Base-by-base conservation (phyloP, 2,888 invertebrate species). In the Acronicta alni region DNA sequence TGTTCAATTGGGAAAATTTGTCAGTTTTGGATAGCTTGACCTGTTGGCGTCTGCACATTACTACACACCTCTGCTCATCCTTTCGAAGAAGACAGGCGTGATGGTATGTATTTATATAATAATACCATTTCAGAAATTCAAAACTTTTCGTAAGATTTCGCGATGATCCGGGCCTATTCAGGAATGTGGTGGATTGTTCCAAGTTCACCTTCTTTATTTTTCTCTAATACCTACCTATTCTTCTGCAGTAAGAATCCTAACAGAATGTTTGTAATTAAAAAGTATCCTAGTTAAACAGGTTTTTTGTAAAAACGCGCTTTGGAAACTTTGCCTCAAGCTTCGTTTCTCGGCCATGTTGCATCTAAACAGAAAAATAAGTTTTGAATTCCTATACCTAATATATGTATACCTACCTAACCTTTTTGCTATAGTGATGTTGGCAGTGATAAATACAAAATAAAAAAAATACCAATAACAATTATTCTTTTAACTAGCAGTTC, bases 241-340 rank as follows among this genome's bases (percentile, higher is more conserved):
- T 10, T 4, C 2, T 15, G 9, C 0, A 32, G 37, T n/a, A 56
- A 54, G 5, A 62, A 43, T 26, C 17, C 10, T 17, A 17, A 62
- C 37, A 57, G 59, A 62, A 51, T 30, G 42, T 48, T 56, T 8
- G 15, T 51, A 68, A 62, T 68, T 62, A 60, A 58, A 55, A 57
- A 61, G 56, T 42, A 47, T 46, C 26, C 41, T 57, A 55, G 57
- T 26, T 6, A 41, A 52, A 53, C 30, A 1, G 3, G 14, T 44
- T 46, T 55, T 45, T 18, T 41, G 39, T 38, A n/a, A 51, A 48
- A 56, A 35, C 32, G 15, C 20, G 35, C n/a, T 55, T 53, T 17
- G 1, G 20, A 42, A 47, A 55, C 44, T 23, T 48, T 39, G 57
- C 55, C 45, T 17, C 30, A 8, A 45, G 65, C 39, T 7, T 16